Evolutionary conservation across 2,113 vertebrate genomes (phyloP).

Genomic region (Varanus komodoensis): DNA sequence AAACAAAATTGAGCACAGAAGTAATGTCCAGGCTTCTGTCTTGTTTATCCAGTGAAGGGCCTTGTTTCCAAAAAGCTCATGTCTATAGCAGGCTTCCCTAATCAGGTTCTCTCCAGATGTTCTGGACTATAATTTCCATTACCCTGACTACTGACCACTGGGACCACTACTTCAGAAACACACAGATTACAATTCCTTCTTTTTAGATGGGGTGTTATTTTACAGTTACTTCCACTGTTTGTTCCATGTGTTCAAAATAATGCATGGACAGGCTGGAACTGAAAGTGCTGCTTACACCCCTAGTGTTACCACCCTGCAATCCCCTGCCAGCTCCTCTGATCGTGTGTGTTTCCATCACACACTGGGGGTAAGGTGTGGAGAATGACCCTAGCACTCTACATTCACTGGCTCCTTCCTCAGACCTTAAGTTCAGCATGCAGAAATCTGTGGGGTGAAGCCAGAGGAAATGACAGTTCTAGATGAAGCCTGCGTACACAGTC

Average conservation of each 20-base stretch:
- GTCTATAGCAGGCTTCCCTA: too few species aligned
- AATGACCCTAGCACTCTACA: not conserved
- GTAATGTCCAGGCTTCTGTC: not conserved
- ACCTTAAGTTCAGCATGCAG: not conserved
- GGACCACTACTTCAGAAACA: not conserved
- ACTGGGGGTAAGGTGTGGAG: not conserved
- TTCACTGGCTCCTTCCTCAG: not conserved
- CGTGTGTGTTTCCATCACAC: not conserved
- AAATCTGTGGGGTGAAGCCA: not conserved
- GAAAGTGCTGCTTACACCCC: not conserved
- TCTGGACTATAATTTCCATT: too few species aligned
- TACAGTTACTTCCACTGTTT: not conserved
- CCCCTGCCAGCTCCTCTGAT: not conserved
- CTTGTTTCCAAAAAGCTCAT: not conserved
- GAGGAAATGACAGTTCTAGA: too few species aligned
- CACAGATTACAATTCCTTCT: not conserved
- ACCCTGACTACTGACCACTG: too few species aligned
- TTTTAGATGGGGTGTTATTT: not conserved
- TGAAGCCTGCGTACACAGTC: not conserved
- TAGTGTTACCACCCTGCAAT: not conserved
- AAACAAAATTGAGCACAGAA: slow-evolving; percentile 13
- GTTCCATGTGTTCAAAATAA: not conserved
- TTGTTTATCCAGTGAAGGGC: not conserved
- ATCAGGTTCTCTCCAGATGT: too few species aligned
- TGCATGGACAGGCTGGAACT: not conserved